phyloP scores from a whole-genome alignment of 2,113 vertebrate species.

The Piaya cayana region DNA sequence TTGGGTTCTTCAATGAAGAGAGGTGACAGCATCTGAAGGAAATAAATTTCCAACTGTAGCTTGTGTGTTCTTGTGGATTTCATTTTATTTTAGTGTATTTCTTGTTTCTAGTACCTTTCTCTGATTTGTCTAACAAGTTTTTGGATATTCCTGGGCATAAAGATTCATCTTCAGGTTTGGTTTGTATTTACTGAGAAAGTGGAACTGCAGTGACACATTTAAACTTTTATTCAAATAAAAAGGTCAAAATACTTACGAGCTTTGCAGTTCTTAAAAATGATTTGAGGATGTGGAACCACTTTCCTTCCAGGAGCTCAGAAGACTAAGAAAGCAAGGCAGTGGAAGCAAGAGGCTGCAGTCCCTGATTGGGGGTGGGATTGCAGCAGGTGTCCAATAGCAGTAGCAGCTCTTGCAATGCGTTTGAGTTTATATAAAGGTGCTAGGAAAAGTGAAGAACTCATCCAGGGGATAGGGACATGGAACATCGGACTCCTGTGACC shows the following conservation, averaged over 20 bases:
- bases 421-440: neutral
- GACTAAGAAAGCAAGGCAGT: neutral
- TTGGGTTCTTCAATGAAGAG: neutral
- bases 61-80: neutral
- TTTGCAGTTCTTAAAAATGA: neutral
- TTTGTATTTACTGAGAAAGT: neutral
- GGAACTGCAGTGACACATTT: neutral
- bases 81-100: neutral
- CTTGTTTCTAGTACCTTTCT: neutral
- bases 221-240: neutral
- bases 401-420: rapidly evolving
- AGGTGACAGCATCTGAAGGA: neutral
- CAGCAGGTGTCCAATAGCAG: rapidly evolving
- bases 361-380: rapidly evolving
- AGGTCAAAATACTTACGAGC: neutral
- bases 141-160: neutral
- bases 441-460: neutral
- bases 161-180: neutral
- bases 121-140: neutral
- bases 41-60: neutral
- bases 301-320: neutral
- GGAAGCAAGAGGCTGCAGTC: neutral
- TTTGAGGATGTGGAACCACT: neutral
- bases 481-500: neutral
- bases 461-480: neutral